Evolutionary conservation across 2,888 invertebrate genomes (phyloP).

Genomic region (Scelioninae gen. 1): DNA sequence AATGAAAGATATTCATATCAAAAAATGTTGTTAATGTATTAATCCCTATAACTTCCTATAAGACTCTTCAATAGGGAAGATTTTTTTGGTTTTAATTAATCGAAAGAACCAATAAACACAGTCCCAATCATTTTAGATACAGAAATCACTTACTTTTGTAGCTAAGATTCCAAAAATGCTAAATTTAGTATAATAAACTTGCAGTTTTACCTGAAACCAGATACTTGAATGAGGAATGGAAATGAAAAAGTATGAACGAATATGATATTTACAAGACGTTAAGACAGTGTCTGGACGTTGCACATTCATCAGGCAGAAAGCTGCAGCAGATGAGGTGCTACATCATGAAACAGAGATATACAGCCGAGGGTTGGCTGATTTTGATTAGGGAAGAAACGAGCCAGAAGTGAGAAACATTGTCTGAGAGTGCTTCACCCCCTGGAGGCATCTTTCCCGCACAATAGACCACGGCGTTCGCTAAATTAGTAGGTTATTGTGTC

Average conservation of each 20-base stretch:
- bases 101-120: too few species aligned
- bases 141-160: too few species aligned
- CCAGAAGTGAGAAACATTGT: slow-evolving; percentile 70
- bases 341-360: slow-evolving; percentile 69
- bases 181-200: too few species aligned
- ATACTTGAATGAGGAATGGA: not conserved
- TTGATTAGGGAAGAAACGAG: slow-evolving; percentile 73
- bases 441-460: slow-evolving; percentile 67
- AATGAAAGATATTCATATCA: too few species aligned
- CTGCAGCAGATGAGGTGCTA: slow-evolving; percentile 63
- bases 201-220: too few species aligned
- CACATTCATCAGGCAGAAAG: slow-evolving; percentile 58
- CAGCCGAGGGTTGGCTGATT: slow-evolving; percentile 71
- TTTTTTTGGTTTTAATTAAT: too few species aligned
- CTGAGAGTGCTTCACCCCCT: slow-evolving; percentile 68
- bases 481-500: slow-evolving; percentile 73
- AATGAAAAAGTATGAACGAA: slow-evolving; percentile 23
- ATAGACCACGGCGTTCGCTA: slow-evolving; percentile 69
- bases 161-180: too few species aligned
- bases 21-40: too few species aligned
- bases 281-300: slow-evolving; percentile 35
- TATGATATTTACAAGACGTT: slow-evolving; percentile 18
- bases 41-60: too few species aligned
- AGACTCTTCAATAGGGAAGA: too few species aligned
- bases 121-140: too few species aligned